phyloP scores from a whole-genome alignment of 1,140 invertebrate species.

The Lepidurus packardi region DNA sequence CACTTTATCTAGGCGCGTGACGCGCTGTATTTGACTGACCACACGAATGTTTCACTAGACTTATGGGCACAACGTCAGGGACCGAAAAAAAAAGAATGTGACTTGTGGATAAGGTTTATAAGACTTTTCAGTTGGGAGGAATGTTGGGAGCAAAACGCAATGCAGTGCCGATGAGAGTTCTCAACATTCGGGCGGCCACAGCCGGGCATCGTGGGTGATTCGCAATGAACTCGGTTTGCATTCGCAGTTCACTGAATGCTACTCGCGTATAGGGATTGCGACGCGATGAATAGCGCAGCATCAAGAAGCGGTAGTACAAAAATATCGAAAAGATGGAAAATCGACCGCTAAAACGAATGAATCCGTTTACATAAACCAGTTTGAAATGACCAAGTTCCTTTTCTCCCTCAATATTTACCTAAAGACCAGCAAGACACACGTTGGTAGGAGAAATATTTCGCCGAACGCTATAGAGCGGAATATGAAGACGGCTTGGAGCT shows the following conservation, averaged over 20 bases:
- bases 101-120: neutral
- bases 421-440: conserved; percentile 72
- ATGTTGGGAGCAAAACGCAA: conserved; percentile 15
- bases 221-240: conserved; percentile 55
- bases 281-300: conserved; percentile 77
- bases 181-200: conserved; percentile 38
- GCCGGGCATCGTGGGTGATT: conserved; percentile 56
- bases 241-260: conserved; percentile 72
- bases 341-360: conserved; percentile 63
- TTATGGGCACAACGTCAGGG: neutral
- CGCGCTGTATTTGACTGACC: neutral
- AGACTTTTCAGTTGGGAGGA: neutral
- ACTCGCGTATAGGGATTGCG: conserved; percentile 92
- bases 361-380: neutral
- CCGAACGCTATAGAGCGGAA: conserved; percentile 76
- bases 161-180: neutral
- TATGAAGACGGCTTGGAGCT: conserved; percentile 80
- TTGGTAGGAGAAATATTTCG: conserved; percentile 89
- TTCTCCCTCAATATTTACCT: conserved; percentile 54
- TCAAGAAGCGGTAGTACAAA: conserved; percentile 91
- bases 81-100: neutral
- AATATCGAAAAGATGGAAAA: conserved; percentile 80
- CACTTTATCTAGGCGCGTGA: neutral
- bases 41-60: neutral
- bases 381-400: neutral